Evolutionary conservation across 1,140 invertebrate species (phyloP).

Genomic region (Pogonus chalceus): DNA sequence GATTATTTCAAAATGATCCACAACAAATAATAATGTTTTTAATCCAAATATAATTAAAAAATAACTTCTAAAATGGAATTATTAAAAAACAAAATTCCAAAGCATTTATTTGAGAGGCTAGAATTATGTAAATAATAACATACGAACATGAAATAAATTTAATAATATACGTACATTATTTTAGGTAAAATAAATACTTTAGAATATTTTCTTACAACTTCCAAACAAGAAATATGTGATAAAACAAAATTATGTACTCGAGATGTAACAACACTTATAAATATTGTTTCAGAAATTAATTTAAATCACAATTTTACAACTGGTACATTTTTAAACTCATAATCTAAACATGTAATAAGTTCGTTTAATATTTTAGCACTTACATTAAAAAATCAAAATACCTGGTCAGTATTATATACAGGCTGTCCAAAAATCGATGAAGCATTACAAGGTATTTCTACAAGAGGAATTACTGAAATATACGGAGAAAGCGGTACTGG

Average conservation of each 20-base stretch:
- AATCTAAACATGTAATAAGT: not conserved
- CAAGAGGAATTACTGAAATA: not conserved
- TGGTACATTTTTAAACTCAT: not conserved
- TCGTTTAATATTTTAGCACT: not conserved
- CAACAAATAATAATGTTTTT: too few relatives aligned
- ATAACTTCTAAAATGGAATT: constrained; percentile 3
- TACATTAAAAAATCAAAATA: not conserved
- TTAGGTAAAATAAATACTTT: not conserved
- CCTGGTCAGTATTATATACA: not conserved
- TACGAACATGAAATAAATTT: not conserved
- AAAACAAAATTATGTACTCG: not conserved
- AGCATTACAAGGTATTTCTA: not conserved
- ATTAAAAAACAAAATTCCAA: not conserved
- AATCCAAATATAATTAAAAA: too few relatives aligned
- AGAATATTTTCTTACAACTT: not conserved
- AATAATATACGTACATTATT: not conserved
- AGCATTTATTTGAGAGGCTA: not conserved
- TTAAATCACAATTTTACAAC: not conserved
- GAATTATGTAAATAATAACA: not conserved
- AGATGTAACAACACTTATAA: not conserved
- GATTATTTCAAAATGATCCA: too few relatives aligned
- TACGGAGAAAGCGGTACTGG: not conserved
- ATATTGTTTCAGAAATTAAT: not conserved
- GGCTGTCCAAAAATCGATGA: not conserved
- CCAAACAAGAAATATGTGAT: not conserved